Percentiles rank a stretch among this genome's conserved stretches.
These are phyloP conservation scores for Amazona vittata DNA, from an alignment of 2,113 vertebrate genomes.

Conservation along the genomic window DNA sequence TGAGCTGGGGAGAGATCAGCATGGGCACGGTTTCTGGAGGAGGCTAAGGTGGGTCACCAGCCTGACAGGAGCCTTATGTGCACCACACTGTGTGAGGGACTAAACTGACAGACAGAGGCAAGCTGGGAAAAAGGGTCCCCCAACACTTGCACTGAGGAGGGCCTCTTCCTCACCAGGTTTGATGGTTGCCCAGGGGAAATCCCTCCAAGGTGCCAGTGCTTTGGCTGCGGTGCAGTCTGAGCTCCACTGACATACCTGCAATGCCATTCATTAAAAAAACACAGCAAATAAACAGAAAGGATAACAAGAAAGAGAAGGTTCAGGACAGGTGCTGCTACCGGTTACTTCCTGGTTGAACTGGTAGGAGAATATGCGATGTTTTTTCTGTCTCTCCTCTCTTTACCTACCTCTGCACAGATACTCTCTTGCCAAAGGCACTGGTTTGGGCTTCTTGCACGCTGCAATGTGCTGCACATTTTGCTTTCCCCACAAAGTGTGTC, in stretches of 20 bases:
- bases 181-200: fast-evolving
- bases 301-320: not conserved
- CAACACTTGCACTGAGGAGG: not conserved
- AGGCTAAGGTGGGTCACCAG: not conserved
- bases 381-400: not conserved
- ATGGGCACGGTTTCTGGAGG: fast-evolving
- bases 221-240: not conserved
- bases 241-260: not conserved
- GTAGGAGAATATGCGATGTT: not conserved
- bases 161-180: not conserved
- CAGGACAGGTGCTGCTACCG: not conserved
- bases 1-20: not conserved
- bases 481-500: fast-evolving
- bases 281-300: not conserved
- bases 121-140: not conserved
- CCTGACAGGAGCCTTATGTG: not conserved
- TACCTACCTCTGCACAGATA: not conserved
- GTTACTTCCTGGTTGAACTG: not conserved
- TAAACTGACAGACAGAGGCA: not conserved
- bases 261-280: not conserved
- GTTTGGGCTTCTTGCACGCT: fast-evolving
- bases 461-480: not conserved
- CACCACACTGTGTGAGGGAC: fast-evolving
- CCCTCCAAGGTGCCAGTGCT: not conserved
- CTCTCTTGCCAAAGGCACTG: not conserved